phyloP scores from a whole-genome alignment of 2,888 invertebrate genomes.

The Spodoptera picta region DNA sequence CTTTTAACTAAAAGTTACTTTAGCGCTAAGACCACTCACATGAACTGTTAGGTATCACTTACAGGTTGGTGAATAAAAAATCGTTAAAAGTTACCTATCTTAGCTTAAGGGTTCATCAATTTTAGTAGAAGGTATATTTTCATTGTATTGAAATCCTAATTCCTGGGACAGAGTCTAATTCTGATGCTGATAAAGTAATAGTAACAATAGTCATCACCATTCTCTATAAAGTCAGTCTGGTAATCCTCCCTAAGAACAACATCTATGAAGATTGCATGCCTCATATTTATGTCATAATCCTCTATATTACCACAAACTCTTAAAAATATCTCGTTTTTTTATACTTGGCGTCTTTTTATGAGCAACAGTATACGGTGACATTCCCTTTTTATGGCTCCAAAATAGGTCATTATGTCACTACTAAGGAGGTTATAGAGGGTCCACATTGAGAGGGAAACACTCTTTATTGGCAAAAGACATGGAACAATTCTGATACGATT shows the following conservation, averaged over 20 bases:
- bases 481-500: slow-evolving; percentile 14
- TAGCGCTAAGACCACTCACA: too few species aligned
- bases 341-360: slow-evolving; percentile 33
- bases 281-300: slow-evolving; percentile 3
- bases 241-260: neutral
- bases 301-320: neutral
- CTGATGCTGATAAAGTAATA: too few species aligned
- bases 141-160: too few species aligned
- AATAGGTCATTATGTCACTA: slow-evolving; percentile 45
- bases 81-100: too few species aligned
- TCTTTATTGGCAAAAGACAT: slow-evolving; percentile 9
- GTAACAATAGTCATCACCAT: too few species aligned
- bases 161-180: too few species aligned
- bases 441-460: slow-evolving; percentile 12
- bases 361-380: slow-evolving; percentile 12
- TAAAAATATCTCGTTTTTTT: slow-evolving; percentile 12
- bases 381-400: slow-evolving; percentile 38
- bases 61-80: too few species aligned
- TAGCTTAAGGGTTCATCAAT: too few species aligned
- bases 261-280: neutral
- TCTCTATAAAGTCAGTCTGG: neutral
- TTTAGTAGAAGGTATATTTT: too few species aligned
- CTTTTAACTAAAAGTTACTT: too few species aligned
- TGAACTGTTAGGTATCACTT: too few species aligned
- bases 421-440: slow-evolving; percentile 19